A percentile compares a stretch with the other conserved stretches of the same genome.
phyloP scores from a whole-genome alignment of 2,113 vertebrate genomes.

The Perca schrenkii region DNA sequence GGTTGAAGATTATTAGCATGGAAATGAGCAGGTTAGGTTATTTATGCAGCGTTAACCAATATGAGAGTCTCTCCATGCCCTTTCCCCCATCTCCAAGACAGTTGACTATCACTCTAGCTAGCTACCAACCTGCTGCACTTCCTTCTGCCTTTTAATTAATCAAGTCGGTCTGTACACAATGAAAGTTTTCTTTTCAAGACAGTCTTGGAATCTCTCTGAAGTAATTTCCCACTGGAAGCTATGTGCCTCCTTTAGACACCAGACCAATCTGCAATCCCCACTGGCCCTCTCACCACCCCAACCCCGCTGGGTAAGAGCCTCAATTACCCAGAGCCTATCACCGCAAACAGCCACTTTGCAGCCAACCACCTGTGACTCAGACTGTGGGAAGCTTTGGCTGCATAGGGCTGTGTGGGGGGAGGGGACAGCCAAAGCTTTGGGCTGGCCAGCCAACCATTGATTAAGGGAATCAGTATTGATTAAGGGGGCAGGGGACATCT shows the following conservation, averaged over 20 bases:
- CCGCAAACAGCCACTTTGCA: conserved; percentile 77
- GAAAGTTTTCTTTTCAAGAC: conserved; percentile 53
- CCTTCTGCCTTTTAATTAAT: conserved; percentile 34
- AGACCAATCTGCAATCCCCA: conserved; percentile 59
- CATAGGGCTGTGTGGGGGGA: conserved; percentile 15
- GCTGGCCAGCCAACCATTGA: conserved; percentile 74
- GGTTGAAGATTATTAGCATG: conserved; percentile 63
- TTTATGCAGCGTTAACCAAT: conserved; percentile 29
- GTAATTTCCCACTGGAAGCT: conserved; percentile 59
- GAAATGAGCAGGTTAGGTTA: conserved; percentile 65
- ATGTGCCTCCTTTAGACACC: conserved; percentile 46
- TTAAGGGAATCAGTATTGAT: conserved; percentile 83
- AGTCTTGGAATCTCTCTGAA: conserved; percentile 54
- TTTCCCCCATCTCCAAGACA: conserved; percentile 11
- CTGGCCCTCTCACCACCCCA: conserved; percentile 28
- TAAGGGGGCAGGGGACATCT: conserved; percentile 81
- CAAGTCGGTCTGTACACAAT: neutral
- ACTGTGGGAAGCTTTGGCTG: conserved; percentile 67
- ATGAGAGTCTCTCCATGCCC: conserved; percentile 11
- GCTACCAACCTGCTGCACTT: neutral
- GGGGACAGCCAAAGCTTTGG: conserved; percentile 59
- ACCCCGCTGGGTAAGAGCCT: conserved; percentile 68
- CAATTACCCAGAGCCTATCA: conserved; percentile 76
- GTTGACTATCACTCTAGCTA: conserved; percentile 5
- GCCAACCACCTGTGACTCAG: conserved; percentile 81